phyloP scores from a whole-genome alignment of 1,140 invertebrate genomes.

The Pseudomyrmex flavicornis region DNA sequence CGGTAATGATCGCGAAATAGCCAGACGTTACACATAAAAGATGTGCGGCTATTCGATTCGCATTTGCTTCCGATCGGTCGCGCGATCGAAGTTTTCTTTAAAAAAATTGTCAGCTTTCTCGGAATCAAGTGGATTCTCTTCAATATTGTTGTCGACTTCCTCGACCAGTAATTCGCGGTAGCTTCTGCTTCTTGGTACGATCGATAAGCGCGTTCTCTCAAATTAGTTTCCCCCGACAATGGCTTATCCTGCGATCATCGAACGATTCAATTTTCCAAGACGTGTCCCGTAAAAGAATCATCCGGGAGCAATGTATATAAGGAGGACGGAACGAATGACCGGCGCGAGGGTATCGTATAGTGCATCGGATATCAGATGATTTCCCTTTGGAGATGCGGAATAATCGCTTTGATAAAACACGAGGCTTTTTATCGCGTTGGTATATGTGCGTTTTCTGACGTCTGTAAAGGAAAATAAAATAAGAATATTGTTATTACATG shows the following conservation, averaged over 20 bases:
- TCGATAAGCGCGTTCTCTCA: constrained; percentile 67
- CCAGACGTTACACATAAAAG: not conserved
- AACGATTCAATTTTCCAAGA: constrained; percentile 67
- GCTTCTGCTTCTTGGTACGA: constrained; percentile 37
- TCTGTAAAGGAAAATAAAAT: no score
- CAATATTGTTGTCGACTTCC: not conserved
- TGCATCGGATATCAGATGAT: constrained; percentile 1
- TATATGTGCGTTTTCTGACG: not conserved
- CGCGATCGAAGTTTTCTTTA: constrained; percentile 17
- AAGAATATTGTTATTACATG: no score
- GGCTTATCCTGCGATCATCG: constrained; percentile 65
- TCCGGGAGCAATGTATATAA: not conserved
- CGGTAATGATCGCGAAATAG: constrained; percentile 24
- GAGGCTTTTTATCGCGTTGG: not conserved
- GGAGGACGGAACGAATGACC: constrained; percentile 18
- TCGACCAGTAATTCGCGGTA: constrained; percentile 20
- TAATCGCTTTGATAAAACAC: not conserved
- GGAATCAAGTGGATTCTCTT: not conserved
- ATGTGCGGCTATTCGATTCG: not conserved
- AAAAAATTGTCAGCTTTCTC: constrained; percentile 26
- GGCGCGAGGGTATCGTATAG: not conserved
- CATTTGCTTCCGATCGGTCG: not conserved
- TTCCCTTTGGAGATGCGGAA: constrained; percentile 25
- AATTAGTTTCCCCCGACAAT: constrained; percentile 70
- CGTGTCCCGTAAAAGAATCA: constrained; percentile 50